phyloP scores from a whole-genome alignment of 2,797 vertebrate genomes.

The Hoplostethus atlanticus region DNA sequence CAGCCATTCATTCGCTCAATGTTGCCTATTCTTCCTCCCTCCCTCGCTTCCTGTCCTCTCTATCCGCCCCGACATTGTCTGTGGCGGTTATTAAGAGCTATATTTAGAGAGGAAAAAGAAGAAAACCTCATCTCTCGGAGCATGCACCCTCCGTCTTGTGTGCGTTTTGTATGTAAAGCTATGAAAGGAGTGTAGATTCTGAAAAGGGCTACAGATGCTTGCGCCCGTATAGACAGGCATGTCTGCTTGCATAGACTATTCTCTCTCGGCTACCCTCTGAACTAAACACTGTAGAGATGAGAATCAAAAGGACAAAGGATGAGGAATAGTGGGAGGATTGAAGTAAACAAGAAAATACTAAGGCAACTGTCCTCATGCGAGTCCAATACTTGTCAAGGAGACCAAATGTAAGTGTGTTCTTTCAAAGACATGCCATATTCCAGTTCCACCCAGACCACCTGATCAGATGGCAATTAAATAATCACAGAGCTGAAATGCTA shows the following conservation, averaged over 20 bases:
- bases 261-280: conserved; percentile 31
- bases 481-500: conserved; percentile 25
- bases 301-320: neutral
- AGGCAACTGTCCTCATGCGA: conserved; percentile 30
- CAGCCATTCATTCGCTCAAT: conserved; percentile 52
- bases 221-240: conserved; percentile 27
- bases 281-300: conserved; percentile 22
- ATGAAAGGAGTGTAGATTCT: conserved; percentile 48
- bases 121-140: conserved; percentile 30
- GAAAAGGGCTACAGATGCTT: conserved; percentile 43
- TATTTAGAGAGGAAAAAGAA: conserved; percentile 65
- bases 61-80: conserved; percentile 50
- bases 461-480: conserved; percentile 35
- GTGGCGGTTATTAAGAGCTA: conserved; percentile 69
- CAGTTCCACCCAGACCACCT: conserved; percentile 57
- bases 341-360: conserved; percentile 24
- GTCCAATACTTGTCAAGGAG: conserved; percentile 21
- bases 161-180: conserved; percentile 36
- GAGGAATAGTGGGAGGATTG: neutral
- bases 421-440: conserved; percentile 36
- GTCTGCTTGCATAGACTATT: conserved; percentile 58
- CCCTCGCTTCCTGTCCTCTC: conserved; percentile 51
- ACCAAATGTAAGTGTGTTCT: conserved; percentile 13
- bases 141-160: conserved; percentile 1
- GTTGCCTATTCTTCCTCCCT: conserved; percentile 10